Evolutionary conservation across 2,113 vertebrate genomes (phyloP), one percentile per base, ranked within the genome.

Genomic region (Urocynchramus pylzowi): DNA sequence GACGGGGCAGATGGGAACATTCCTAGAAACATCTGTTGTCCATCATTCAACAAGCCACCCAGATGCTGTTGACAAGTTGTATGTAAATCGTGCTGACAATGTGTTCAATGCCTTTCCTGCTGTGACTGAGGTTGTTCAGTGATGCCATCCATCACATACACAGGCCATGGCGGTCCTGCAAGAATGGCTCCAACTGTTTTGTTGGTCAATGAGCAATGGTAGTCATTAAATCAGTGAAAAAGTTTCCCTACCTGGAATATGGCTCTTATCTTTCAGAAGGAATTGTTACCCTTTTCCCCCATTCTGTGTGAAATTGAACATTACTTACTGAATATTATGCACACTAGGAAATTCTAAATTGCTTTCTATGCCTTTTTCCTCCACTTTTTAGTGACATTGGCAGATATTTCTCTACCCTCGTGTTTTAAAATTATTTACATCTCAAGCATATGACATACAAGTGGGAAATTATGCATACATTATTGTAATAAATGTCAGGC

Each of bases 21-120:
- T 97, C 97, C 97, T 97, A 84, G 93, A 92, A 98, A 98, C 98
- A 98, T 98, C 98, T 98, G 98, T 97, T 98, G 91, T 94, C 96
- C 97, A 98, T 98, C 97, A 97, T 94, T 98, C 96, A 41, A 41
- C 41, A 41, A 41, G 97, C 89, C 97, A 85, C 92, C 97, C 97
- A 98, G 97, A 97, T 98, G 96, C 96, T 98, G 95, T 96, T 97
- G 98, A 97, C 97, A 98, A 97, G 90, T 95, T 97, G 89, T 94
- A 93, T 97, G 97, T 97, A 98, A 98, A 97, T 98, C 87, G 63
- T 91, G 95, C 95, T 97, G 98, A 98, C 97, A 98, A 97, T 98
- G 98, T 98, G 96, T 97, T 98, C 97, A 93, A 1, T 68, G 85
- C 97, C 97, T 98, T 96, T 97, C 97, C 97, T 98, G 96, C 96